Evolutionary conservation across 1,140 invertebrate genomes (phyloP), one percentile per base, ranked within the genome.

Genomic region (Agrypnia vestita): DNA sequence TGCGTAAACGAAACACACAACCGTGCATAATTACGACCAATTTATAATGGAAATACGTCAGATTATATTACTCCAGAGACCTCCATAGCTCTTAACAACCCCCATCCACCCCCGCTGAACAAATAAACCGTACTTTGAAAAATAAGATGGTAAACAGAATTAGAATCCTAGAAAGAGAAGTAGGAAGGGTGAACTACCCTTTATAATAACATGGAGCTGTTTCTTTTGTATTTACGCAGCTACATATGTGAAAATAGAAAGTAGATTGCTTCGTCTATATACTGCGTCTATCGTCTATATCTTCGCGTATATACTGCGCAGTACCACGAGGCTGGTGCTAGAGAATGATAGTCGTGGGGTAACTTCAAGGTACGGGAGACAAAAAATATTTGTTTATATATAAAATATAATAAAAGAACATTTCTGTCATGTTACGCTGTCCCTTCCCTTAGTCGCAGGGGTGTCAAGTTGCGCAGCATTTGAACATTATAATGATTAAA

Each of bases 71-170:
- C 25, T 35, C 25, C 25, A 35, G 25, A 35, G 25, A 35, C 25
- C 25, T 35, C 25, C 25, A 35, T 35, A 1, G 25, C 25, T 35
- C 25, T 35, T 49, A 76, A 49, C 74, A 64, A 64, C 59, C 59
- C 61, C 56, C 46, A n/a, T 43, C 35, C 55, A 56, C 44, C 74
- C 59, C 17, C 43, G 21, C 74, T 64, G 25, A 64, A 17, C 74
- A 76, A 76, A 76, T 76, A 76, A 76, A 76, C 62, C 74, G 43
- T 76, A 62, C 59, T 76, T 51, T 76, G 74, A 76, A 76, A 75
- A 76, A 76, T 76, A 76, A 62, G 74, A 76, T 47, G 46, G 74
- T 43, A 76, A 76, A 76, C 35, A 76, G 74, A 76, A 76, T 76
- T 76, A 76, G 74, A 64, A 62, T 62, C 12, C 59, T n/a, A 64